A percentile compares a stretch with the other conserved stretches of the same genome.
Conservation (phyloP, 2,888 invertebrate genomes). For the Nyleta sp. region DNA sequence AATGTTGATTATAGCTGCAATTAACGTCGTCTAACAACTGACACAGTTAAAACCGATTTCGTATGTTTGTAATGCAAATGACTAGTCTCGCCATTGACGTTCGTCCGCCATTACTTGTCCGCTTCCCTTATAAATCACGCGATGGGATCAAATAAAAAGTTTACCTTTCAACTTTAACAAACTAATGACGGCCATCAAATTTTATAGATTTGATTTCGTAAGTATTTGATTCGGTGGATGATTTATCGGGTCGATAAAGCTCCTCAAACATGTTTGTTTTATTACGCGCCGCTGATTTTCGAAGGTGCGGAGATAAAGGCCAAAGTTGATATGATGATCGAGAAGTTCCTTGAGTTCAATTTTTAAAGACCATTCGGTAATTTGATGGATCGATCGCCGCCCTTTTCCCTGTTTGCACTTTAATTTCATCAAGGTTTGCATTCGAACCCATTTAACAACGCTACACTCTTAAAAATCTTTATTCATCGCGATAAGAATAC, state of each 20-base stretch:
- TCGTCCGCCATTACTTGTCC: not conserved
- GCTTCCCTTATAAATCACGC: conserved; percentile 15
- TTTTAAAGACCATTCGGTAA: conserved; percentile 1
- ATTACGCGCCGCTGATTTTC: conserved; percentile 14
- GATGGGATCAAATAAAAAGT: conserved; percentile 15
- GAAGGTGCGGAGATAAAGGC: conserved; percentile 22
- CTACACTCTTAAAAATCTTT: too few relatives aligned
- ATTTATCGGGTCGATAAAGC: conserved; percentile 29
- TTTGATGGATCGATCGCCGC: conserved; percentile 11
- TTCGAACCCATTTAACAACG: too few relatives aligned
- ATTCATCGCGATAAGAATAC: too few relatives aligned
- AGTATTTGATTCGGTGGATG: conserved; percentile 20
- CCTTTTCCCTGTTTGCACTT: not conserved
- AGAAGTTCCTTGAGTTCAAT: conserved; percentile 9
- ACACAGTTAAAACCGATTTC: conserved; percentile 2
- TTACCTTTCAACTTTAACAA: too few relatives aligned
- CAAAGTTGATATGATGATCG: conserved; percentile 29
- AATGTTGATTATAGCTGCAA: not conserved
- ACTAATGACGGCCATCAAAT: conserved; percentile 10
- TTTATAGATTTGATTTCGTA: conserved; percentile 22
- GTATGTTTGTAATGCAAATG: not conserved
- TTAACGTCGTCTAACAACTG: not conserved
- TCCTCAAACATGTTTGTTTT: conserved; percentile 24
- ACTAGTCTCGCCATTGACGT: conserved; percentile 1
- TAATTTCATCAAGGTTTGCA: too few relatives aligned